Conservation (phyloP, 2,888 invertebrate species). For the Acanthosoma haemorrhoidale region DNA sequence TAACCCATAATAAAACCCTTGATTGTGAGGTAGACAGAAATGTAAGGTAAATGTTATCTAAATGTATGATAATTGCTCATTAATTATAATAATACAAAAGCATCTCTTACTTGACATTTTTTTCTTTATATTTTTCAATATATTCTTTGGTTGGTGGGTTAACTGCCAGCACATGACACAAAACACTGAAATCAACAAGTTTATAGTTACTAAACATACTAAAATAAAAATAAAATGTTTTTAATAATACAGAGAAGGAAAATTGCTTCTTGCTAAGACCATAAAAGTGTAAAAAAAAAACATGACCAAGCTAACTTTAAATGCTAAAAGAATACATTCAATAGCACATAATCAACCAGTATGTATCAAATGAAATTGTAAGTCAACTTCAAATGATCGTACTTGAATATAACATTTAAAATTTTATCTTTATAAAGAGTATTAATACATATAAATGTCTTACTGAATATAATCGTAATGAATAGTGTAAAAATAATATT, state of each 20-base stretch:
- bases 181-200: slow-evolving; percentile 31
- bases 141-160: slow-evolving; percentile 43
- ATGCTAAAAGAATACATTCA: not conserved
- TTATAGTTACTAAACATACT: too few species aligned
- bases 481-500: not conserved
- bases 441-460: not conserved
- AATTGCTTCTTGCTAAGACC: not conserved
- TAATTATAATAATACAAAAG: too few species aligned
- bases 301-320: not conserved
- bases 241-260: not conserved
- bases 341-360: too few species aligned
- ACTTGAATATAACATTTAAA: too few species aligned
- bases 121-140: slow-evolving; percentile 38
- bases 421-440: too few species aligned
- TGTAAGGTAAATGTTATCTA: too few species aligned
- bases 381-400: too few species aligned
- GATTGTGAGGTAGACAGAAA: too few species aligned
- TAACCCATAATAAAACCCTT: too few species aligned
- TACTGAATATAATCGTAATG: not conserved
- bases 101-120: slow-evolving; percentile 34
- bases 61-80: too few species aligned
- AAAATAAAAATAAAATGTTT: too few species aligned
- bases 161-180: slow-evolving; percentile 33
- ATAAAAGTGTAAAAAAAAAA: not conserved
- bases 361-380: too few species aligned